Evolutionary conservation across 2,888 invertebrate species (phyloP), one percentile per base, ranked within the genome.

Genomic region (Pseudococcus viburni): DNA sequence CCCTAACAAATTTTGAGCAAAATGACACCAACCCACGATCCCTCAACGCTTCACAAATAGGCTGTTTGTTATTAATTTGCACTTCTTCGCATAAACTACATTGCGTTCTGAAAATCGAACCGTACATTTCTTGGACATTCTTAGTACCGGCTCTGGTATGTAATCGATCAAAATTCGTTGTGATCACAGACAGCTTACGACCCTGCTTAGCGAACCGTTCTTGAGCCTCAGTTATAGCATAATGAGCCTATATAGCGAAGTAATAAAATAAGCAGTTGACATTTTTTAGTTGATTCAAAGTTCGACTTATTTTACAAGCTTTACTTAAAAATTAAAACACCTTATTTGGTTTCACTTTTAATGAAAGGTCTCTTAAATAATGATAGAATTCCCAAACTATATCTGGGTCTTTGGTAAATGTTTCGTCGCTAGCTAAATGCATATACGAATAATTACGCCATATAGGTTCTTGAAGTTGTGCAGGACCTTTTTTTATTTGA

Each of bases 371-470:
- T 80, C 80, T 39, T 46, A 39, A 19, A 42, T 80, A 80, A 3
- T 80, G 80, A 42, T 80, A 80, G 11, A 80, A 80, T 42, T 80
- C 80, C 80, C 80, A 80, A 7, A 80, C 80, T 42, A 80, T n/a
- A 42, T 39, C 39, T 0, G 80, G 80, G 11, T 42, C 33, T n/a
- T 15, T 39, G 0, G 39, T 80, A 12, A 80, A 80, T 8, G 80
- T 19, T 42, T 80, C 80, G n/a, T 42, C 42, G 12, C 42, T 80
- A 46, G 80, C 80, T 80, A 80, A 80, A 80, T 80, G 7, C 39
- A 46, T 80, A 12, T 39, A 39, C 80, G 39, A 46, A 19, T 80
- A 80, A n/a, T 42, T 39, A 8, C 80, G 15, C 80, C 80, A 80
- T 80, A 80, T 73, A 26, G 68, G 68, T 15, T 73, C 26, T 73